Evolutionary conservation across 2,888 invertebrate genomes (phyloP), one percentile per base, ranked within the genome.

Genomic region (Apamea sordens): DNA sequence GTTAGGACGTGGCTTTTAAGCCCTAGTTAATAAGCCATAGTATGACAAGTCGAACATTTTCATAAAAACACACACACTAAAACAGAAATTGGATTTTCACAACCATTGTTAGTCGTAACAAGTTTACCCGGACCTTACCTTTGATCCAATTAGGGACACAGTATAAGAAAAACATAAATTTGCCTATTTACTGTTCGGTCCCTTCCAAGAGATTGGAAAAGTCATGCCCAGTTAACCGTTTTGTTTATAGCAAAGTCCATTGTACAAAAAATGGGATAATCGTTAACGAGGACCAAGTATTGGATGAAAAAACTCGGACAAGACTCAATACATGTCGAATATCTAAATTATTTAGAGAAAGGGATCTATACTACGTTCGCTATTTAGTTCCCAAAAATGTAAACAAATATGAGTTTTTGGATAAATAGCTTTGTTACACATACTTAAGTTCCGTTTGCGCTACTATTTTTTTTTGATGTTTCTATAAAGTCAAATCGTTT

Each of bases 171-270:
- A 82, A 76, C 72, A 87, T 86, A 28, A 65, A 79, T 76, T 84
- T 73, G 50, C 61, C 28, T 85, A 73, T 84, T 87, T 77, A 83
- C 79, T 67, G 73, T 79, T 84, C 70, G 78, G 73, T 79, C 73
- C 79, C 76, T 82, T 82, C 70, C 70, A 76, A 61, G 67, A 67
- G 70, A 77, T 79, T 73, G 84, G 76, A 73, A 80, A 82, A 80
- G 76, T 82, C 73, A 47, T 76, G 80, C 70, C 79, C 77, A 79
- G 77, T 88, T 82, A 85, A 85, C 76, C 59, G 36, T 75, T 78
- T 82, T 87, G 85, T 89, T 88, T 87, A 82, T 73, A 41, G 63
- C 67, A 32, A 65, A 73, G 13, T 77, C 61, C 44, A 79, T 80
- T 77, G 73, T n/a, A 59, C 68, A 61, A 78, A 79, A 80, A 47